A percentile compares a stretch with the other conserved stretches of the same genome.
Evolutionary conservation across 2,888 invertebrate genomes (phyloP).

Genomic region (Dolomedes plantarius): DNA sequence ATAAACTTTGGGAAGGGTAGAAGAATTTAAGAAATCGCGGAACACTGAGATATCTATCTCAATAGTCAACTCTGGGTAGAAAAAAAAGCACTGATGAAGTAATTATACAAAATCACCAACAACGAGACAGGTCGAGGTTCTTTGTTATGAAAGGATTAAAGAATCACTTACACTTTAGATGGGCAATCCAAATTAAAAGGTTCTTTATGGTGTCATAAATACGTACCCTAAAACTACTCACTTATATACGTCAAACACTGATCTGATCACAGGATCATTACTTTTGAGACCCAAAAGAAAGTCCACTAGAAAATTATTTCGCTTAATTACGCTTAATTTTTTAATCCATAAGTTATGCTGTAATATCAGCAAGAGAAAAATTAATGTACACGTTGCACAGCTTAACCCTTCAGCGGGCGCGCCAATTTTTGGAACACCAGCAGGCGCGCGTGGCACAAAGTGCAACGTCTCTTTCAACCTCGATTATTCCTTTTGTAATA

Average conservation of each 20-base stretch:
- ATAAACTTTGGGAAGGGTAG: constrained; percentile 46
- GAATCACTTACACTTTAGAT: constrained; percentile 58
- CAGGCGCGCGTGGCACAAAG: no score
- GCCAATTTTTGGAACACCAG: no score
- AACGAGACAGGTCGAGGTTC: constrained; percentile 49
- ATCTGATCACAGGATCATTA: no score
- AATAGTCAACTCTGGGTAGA: constrained; percentile 45
- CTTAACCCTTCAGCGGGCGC: no score
- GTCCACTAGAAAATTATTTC: no score
- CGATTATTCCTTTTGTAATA: no score
- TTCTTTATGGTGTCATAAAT: constrained; percentile 59
- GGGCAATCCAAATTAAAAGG: constrained; percentile 35
- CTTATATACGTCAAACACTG: constrained; percentile 16
- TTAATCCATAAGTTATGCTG: no score
- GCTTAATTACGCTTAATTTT: no score
- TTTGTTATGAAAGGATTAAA: constrained; percentile 56
- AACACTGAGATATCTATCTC: constrained; percentile 55
- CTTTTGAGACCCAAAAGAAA: no score
- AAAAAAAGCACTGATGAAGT: constrained; percentile 62
- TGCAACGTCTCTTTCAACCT: no score
- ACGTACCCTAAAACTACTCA: constrained; percentile 33
- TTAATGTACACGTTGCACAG: no score
- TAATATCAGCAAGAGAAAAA: no score
- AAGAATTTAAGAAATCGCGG: constrained; percentile 54
- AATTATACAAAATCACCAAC: constrained; percentile 42